Evolutionary conservation across 2,113 vertebrate species (phyloP).

Genomic region (Polypterus senegalus): DNA sequence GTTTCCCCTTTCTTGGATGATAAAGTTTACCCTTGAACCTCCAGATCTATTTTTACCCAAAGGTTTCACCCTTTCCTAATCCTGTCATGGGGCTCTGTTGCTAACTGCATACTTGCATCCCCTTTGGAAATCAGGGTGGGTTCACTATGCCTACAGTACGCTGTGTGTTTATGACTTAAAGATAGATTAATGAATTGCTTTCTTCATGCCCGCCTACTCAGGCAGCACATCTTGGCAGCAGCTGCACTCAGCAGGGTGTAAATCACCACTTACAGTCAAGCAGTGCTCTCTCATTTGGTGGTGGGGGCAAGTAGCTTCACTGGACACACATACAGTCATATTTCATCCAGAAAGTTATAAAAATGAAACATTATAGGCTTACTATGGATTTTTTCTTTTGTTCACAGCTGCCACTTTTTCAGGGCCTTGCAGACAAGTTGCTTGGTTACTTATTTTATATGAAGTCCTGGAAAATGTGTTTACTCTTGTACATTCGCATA

Average conservation of each 20-base stretch:
- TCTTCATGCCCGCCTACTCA: conserved; percentile 43
- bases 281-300: conserved; percentile 28
- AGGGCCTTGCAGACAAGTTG: too few relatives aligned
- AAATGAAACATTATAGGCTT: too few relatives aligned
- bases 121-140: conserved; percentile 55
- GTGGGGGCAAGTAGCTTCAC: conserved; percentile 28
- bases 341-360: conserved; percentile 1
- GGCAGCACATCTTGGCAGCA: conserved; percentile 46
- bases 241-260: conserved; percentile 57
- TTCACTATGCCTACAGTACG: conserved; percentile 48
- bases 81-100: conserved; percentile 12
- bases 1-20: too few relatives aligned
- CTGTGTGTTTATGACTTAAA: conserved; percentile 51
- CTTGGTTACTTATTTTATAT: too few relatives aligned
- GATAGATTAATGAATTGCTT: conserved; percentile 55
- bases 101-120: conserved; percentile 26
- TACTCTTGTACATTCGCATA: too few relatives aligned
- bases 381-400: too few relatives aligned
- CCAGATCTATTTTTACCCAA: too few relatives aligned
- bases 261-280: conserved; percentile 53
- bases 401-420: too few relatives aligned
- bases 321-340: conserved; percentile 26
- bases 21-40: too few relatives aligned
- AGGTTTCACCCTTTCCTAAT: too few relatives aligned
- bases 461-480: too few relatives aligned